Evolutionary conservation across 2,888 invertebrate species (phyloP).

Genomic region (Noctuana brunneofusca): DNA sequence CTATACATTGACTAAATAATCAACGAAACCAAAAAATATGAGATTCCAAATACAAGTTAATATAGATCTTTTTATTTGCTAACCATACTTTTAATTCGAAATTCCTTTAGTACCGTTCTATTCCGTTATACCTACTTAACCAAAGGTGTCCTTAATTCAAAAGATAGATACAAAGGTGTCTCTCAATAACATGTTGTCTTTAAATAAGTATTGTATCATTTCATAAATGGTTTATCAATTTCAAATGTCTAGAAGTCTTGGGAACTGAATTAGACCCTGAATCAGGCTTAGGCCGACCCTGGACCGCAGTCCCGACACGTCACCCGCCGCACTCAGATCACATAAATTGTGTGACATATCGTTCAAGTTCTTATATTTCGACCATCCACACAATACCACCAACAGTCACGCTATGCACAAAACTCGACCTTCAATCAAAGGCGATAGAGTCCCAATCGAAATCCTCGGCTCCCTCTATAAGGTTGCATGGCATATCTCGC

Average conservation of each 20-base stretch:
- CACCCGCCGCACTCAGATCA: conserved; percentile 60
- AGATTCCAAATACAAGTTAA: too few relatives aligned
- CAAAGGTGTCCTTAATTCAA: too few relatives aligned
- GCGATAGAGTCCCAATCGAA: not conserved
- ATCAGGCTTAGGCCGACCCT: conserved; percentile 3
- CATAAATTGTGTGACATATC: conserved; percentile 79
- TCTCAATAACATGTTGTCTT: too few relatives aligned
- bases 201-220: too few relatives aligned
- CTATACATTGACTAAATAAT: too few relatives aligned
- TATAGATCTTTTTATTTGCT: too few relatives aligned
- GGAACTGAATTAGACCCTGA: not conserved
- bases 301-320: conserved; percentile 44
- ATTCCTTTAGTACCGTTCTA: too few relatives aligned
- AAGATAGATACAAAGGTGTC: too few relatives aligned
- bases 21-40: too few relatives aligned
- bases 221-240: not conserved
- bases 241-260: not conserved
- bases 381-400: not conserved
- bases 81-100: too few relatives aligned
- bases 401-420: not conserved
- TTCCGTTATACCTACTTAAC: too few relatives aligned
- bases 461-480: not conserved
- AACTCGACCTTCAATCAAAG: conserved; percentile 1
- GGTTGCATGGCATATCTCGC: conserved; percentile 32
- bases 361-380: conserved; percentile 65